Conservation (phyloP, 2,113 vertebrate genomes). For the Menura novaehollandiae region DNA sequence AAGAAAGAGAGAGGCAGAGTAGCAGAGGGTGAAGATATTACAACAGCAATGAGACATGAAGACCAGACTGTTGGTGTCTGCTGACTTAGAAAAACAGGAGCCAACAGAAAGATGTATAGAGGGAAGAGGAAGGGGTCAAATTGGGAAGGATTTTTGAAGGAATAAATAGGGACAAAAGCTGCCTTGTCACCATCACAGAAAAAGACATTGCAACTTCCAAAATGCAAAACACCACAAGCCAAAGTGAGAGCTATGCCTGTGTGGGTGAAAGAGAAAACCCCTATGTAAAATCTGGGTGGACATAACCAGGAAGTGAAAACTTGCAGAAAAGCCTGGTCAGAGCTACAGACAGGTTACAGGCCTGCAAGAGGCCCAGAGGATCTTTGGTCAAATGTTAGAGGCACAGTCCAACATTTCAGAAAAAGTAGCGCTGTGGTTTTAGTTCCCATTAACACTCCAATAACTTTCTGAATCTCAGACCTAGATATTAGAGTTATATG, state of each 20-base stretch:
- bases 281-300: not conserved
- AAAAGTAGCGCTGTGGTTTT: not conserved
- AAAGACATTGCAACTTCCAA: not conserved
- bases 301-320: not conserved
- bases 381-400: not conserved
- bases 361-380: not conserved
- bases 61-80: not conserved
- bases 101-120: not conserved
- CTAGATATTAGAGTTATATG: not conserved
- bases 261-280: not conserved
- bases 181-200: not conserved
- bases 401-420: not conserved
- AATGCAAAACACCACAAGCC: not conserved
- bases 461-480: not conserved
- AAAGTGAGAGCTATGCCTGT: not conserved
- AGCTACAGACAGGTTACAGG: not conserved
- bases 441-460: not conserved
- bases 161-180: not conserved
- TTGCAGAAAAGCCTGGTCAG: not conserved
- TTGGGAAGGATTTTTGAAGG: not conserved
- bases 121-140: not conserved
- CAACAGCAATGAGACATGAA: not conserved
- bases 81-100: not conserved
- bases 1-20: not conserved
- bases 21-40: not conserved